Percentiles rank a stretch among this genome's conserved stretches.
Conservation (phyloP, 2,113 vertebrate genomes). For the Delphinapterus leucas region DNA sequence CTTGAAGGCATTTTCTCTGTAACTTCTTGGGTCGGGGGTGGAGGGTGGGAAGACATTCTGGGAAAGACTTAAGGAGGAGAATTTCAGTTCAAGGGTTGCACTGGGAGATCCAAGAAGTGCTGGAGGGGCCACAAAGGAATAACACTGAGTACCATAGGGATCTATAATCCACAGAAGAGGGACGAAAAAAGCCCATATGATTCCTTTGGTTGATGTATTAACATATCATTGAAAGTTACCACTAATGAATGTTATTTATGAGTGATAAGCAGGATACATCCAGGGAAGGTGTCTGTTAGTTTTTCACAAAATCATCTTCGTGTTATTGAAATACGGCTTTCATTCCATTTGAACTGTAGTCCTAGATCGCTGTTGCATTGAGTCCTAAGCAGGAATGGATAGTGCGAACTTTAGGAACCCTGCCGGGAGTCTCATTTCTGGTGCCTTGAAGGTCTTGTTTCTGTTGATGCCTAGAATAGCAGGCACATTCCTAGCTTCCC, state of each 20-base stretch:
- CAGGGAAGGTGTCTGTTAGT: not conserved
- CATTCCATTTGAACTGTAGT: not conserved
- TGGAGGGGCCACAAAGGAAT: not conserved
- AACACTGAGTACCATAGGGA: not conserved
- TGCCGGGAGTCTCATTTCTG: not conserved
- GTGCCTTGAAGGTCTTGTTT: not conserved
- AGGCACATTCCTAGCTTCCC: not conserved
- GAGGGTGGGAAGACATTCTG: not conserved
- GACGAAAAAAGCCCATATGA: not conserved
- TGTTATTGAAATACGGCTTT: not conserved
- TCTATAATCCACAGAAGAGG: not conserved
- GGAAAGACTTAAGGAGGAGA: not conserved
- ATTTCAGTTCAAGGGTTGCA: not conserved
- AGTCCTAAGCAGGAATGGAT: not conserved
- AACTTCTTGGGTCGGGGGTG: not conserved
- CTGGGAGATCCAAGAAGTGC: not conserved
- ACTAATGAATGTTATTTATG: not conserved
- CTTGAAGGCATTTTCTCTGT: slow-evolving; percentile 5
- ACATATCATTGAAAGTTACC: not conserved
- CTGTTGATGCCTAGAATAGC: not conserved
- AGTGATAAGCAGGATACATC: not conserved
- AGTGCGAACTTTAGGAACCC: not conserved
- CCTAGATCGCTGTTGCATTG: fast-evolving
- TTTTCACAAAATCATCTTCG: not conserved
- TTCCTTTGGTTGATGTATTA: not conserved